Base-by-base conservation (phyloP, 2,113 vertebrate species). In the Mustela nigripes region DNA sequence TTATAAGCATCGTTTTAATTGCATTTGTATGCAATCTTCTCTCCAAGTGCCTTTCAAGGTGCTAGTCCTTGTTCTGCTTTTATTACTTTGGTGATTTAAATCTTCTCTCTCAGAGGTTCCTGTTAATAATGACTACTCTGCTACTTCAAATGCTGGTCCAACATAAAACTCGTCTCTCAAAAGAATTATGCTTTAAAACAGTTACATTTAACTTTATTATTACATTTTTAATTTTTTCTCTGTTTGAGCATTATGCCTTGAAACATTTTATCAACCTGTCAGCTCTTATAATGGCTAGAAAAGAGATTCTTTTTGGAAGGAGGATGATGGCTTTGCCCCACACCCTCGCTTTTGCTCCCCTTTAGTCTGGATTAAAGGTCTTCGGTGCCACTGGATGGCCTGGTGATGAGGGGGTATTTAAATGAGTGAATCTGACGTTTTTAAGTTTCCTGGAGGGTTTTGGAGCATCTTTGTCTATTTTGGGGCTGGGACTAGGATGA, bases 1-100 rank as follows among this genome's bases (percentile, higher is more conserved):
- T 99, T 99, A 99, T 99, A 99, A 99, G 99, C 98, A 99, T 99
- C 98, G 94, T 99, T 99, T 99, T 99, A 99, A 99, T 99, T 99
- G 99, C 99, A 99, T 99, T 99, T 99, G 98, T 99, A 99, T 99
- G 98, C 98, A 99, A 99, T 99, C 98, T 99, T 99, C 99, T 99
- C 98, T 99, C 98, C 98, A 98, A 99, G 98, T 99, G 98, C 98
- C 98, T 99, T 99, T 99, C 99, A 99, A 99, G 99, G 99, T 99
- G 99, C 98, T 98, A 99, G 98, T 97, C 98, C 98, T 99, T 97
- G 97, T 98, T 98, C 98, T 96, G 98, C 98, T 99, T 99, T 99
- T 99, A 99, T 99, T 99, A 99, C 99, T 99, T 98, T 91, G 98
- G 99, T 99, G 99, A 99, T 99, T 99, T 99, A 99, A 99, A 99